Percentiles rank a stretch among this genome's conserved stretches.
Evolutionary conservation across 92 coral and sea anemone species (phyloP).

Genomic region (Montipora capitata): DNA sequence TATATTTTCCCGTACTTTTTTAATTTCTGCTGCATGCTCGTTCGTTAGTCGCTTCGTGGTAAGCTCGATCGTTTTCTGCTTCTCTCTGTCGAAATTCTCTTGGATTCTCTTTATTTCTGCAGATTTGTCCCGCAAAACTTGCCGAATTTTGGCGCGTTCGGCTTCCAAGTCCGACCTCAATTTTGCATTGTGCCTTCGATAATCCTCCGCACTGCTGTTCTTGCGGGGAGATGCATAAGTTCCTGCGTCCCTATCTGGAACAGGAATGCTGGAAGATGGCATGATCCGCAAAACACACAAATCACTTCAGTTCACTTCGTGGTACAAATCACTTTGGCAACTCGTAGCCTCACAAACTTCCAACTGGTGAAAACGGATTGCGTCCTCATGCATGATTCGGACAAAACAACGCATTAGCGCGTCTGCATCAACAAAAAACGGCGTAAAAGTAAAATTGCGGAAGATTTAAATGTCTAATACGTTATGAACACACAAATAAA

Average conservation of each 20-base stretch:
- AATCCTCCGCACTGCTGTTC: conserved; percentile 84
- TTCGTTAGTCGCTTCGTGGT: conserved; percentile 84
- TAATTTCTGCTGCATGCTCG: conserved; percentile 92
- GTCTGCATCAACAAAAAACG: neutral
- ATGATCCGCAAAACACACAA: conserved; percentile 49
- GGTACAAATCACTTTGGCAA: conserved; percentile 3
- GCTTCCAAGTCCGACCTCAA: conserved; percentile 93
- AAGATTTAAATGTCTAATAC: conserved; percentile 6
- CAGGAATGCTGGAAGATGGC: conserved; percentile 90
- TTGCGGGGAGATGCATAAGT: conserved; percentile 84
- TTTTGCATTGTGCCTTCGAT: conserved; percentile 87
- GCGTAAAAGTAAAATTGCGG: neutral
- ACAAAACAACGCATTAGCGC: conserved; percentile 10
- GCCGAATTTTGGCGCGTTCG: conserved; percentile 90
- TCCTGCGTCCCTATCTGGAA: conserved; percentile 84
- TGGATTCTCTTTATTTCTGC: conserved; percentile 91
- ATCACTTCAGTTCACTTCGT: conserved; percentile 40
- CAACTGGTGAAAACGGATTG: neutral
- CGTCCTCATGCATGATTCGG: conserved; percentile 15
- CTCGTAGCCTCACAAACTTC: neutral
- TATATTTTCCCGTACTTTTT: conserved; percentile 78
- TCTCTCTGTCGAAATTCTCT: conserved; percentile 91
- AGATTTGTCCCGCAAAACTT: conserved; percentile 94
- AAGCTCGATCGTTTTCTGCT: conserved; percentile 90
- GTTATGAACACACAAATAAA: conserved; percentile 32